Conservation (phyloP, 2,888 invertebrate species). For the Netelia melanura region DNA sequence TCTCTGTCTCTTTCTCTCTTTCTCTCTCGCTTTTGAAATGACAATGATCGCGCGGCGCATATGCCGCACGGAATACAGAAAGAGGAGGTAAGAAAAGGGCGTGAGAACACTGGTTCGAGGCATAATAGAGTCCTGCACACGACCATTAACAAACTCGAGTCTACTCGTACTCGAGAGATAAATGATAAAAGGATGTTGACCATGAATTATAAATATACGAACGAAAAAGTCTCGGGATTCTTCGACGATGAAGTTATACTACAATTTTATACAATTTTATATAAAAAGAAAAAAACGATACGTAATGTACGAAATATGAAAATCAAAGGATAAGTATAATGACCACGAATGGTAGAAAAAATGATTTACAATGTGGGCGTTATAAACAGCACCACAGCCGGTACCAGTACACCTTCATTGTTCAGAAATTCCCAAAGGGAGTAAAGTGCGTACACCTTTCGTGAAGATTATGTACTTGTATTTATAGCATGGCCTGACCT, state of each 20-base stretch:
- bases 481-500: not conserved
- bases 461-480: not conserved
- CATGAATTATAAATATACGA: not conserved
- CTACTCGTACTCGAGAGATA: not conserved
- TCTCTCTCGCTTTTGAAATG: slow-evolving; percentile 22
- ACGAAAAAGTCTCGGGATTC: not conserved
- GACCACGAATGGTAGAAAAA: not conserved
- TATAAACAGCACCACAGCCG: slow-evolving; percentile 17
- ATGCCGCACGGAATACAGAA: slow-evolving; percentile 50
- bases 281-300: not conserved
- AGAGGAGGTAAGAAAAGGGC: slow-evolving; percentile 34
- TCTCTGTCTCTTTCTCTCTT: not conserved
- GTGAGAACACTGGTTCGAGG: slow-evolving; percentile 50
- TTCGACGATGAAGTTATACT: not conserved
- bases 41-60: slow-evolving; percentile 32
- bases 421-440: slow-evolving; percentile 10
- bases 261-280: not conserved
- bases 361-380: slow-evolving; percentile 37
- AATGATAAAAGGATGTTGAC: not conserved
- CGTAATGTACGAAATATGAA: not conserved
- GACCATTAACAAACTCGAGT: slow-evolving; percentile 6
- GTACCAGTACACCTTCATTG: slow-evolving; percentile 49
- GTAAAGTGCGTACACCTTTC: not conserved
- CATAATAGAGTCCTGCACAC: slow-evolving; percentile 15
- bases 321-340: not conserved